Evolutionary conservation across 2,888 invertebrate species (phyloP).

Genomic region (Allygus modestus): DNA sequence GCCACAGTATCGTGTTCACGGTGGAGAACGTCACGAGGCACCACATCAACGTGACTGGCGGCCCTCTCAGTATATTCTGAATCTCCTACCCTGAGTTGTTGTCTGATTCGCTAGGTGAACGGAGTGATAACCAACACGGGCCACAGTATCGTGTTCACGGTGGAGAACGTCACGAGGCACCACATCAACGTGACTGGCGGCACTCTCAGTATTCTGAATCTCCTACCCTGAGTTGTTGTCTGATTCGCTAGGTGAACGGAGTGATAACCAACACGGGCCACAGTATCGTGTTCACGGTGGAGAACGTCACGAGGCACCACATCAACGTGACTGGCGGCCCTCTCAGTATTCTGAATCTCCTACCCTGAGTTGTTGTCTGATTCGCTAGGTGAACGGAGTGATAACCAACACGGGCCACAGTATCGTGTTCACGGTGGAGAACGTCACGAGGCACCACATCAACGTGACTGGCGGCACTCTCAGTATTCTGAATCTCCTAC

Average conservation of each 20-base stretch:
- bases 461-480: too few relatives aligned
- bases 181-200: constrained; percentile 92
- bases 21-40: constrained; percentile 91
- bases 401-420: constrained; percentile 97
- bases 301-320: constrained; percentile 83
- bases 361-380: too few relatives aligned
- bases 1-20: constrained; percentile 95
- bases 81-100: too few relatives aligned
- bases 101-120: constrained; percentile 87
- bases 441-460: constrained; percentile 80
- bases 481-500: too few relatives aligned
- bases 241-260: constrained; percentile 95
- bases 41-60: constrained; percentile 90
- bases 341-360: too few relatives aligned
- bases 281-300: constrained; percentile 94
- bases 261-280: constrained; percentile 95
- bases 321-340: too few relatives aligned
- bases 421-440: constrained; percentile 93
- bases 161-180: constrained; percentile 89
- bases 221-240: too few relatives aligned
- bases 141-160: constrained; percentile 94
- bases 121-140: constrained; percentile 95
- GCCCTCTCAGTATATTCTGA: constrained; percentile 97
- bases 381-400: constrained; percentile 93
- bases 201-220: too few relatives aligned